Conservation (phyloP, 2,113 vertebrate species). For the Silurus asotus region DNA sequence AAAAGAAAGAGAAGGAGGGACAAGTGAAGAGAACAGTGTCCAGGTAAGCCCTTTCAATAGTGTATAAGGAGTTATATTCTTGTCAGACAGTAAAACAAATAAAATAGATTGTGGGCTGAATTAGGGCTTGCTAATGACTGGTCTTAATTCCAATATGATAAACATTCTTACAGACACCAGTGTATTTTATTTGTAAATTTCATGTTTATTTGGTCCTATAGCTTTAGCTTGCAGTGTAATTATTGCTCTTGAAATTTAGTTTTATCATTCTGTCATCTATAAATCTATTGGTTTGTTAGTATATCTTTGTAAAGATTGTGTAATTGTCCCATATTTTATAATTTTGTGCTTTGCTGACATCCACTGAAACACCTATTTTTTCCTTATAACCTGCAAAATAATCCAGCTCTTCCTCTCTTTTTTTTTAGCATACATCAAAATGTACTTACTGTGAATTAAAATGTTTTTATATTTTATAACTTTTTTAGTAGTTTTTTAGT, state of each 20-base stretch:
- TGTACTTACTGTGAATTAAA: neutral
- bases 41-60: constrained; percentile 55
- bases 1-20: constrained; percentile 32
- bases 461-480: neutral
- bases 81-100: neutral
- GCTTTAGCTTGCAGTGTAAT: neutral
- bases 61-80: neutral
- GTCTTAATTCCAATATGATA: neutral
- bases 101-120: neutral
- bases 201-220: neutral
- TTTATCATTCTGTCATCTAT: neutral
- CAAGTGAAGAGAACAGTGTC: constrained; percentile 45
- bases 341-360: neutral
- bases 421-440: neutral
- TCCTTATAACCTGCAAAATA: neutral
- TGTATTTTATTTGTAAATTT: neutral
- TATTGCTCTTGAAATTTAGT: neutral
- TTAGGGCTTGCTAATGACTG: neutral
- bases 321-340: neutral
- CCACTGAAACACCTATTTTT: neutral
- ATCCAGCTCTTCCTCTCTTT: neutral
- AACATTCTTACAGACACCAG: neutral
- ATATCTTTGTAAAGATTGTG: neutral
- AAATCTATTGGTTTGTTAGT: neutral
- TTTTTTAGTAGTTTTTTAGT: too few species aligned